phyloP scores from a whole-genome alignment of 1,140 invertebrate species.

The Camponotus pennsylvanicus region DNA sequence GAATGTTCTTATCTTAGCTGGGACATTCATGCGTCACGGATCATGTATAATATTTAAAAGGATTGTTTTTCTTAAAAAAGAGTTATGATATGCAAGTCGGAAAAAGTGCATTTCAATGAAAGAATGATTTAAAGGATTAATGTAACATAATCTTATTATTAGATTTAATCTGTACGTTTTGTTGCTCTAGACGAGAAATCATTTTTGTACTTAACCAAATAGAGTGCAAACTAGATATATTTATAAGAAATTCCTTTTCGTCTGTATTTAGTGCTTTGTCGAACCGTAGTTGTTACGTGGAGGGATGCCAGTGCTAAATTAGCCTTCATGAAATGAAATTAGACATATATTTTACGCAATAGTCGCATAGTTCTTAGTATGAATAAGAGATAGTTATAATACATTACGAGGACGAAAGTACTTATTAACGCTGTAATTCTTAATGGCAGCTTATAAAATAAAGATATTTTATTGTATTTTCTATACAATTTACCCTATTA shows the following conservation, averaged over 20 bases:
- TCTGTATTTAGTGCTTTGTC: slow-evolving; percentile 12
- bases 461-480: slow-evolving; percentile 69
- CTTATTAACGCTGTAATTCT: slow-evolving; percentile 62
- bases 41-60: slow-evolving; percentile 37
- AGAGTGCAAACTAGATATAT: slow-evolving; percentile 19
- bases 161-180: slow-evolving; percentile 32
- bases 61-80: too few species aligned
- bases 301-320: slow-evolving; percentile 28
- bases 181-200: slow-evolving; percentile 5
- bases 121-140: slow-evolving; percentile 15
- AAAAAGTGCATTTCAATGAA: not conserved
- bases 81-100: not conserved
- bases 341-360: slow-evolving; percentile 40
- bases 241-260: slow-evolving; percentile 13
- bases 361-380: slow-evolving; percentile 38
- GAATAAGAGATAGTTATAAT: not conserved
- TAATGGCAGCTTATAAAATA: slow-evolving; percentile 70
- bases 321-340: slow-evolving; percentile 31
- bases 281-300: slow-evolving; percentile 12
- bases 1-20: not conserved
- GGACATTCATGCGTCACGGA: slow-evolving; percentile 5
- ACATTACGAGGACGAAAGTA: slow-evolving; percentile 48
- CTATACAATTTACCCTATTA: not conserved
- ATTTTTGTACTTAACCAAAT: slow-evolving; percentile 56
- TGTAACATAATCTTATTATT: slow-evolving; percentile 19